These are phyloP conservation scores for Phaenicophaeus curvirostris DNA, from an alignment of 2,797 vertebrate species.

Conservation along the genomic window DNA sequence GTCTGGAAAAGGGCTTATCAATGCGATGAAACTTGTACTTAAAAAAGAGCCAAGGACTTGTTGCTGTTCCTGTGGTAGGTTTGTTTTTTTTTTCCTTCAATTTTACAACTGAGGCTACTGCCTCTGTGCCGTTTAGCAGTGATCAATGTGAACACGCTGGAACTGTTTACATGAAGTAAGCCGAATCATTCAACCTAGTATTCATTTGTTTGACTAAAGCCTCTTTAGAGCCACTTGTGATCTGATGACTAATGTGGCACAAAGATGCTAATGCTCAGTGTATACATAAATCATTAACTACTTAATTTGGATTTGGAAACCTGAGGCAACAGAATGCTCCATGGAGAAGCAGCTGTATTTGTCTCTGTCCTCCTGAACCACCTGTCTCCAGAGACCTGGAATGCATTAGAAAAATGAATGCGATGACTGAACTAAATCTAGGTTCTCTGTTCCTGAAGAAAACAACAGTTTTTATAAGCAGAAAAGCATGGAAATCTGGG, in stretches of 20 bases:
- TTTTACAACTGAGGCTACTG: not conserved
- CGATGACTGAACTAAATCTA: not conserved
- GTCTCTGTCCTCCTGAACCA: constrained; percentile 10
- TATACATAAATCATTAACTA: constrained; percentile 68
- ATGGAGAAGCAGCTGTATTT: constrained; percentile 38
- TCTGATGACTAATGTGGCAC: constrained; percentile 48
- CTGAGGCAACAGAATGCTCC: constrained; percentile 42
- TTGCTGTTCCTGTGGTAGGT: not conserved
- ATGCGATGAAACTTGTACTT: not conserved
- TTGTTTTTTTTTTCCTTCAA: not conserved
- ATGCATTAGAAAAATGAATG: constrained; percentile 46
- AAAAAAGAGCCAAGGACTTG: not conserved
- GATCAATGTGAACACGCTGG: constrained; percentile 27
- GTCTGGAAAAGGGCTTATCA: not conserved
- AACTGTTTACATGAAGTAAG: constrained; percentile 38
- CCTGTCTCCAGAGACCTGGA: constrained; percentile 39
- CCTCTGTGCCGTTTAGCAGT: not conserved
- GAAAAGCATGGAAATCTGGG: not conserved
- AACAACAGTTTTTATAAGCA: not conserved
- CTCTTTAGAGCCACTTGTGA: constrained; percentile 66
- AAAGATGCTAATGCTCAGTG: constrained; percentile 61
- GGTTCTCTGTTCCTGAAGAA: not conserved
- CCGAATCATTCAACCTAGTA: constrained; percentile 55
- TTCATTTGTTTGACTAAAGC: constrained; percentile 64
- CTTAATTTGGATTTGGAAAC: constrained; percentile 69